Evolutionary conservation across 2,113 vertebrate genomes (phyloP).

Genomic region (Brachypteracias leptosomus): DNA sequence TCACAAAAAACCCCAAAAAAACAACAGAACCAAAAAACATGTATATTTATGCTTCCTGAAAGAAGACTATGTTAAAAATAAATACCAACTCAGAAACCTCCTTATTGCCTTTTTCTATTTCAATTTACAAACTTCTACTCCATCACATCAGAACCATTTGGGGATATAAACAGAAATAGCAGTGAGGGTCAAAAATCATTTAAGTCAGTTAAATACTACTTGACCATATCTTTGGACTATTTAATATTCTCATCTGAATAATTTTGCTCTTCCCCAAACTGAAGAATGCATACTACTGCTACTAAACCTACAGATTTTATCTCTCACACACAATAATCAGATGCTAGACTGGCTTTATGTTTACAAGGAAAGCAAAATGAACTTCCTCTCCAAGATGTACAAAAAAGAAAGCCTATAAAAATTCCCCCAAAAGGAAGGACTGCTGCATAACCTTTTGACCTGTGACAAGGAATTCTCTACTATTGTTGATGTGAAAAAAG

Average conservation of each 20-base stretch:
- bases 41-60: neutral
- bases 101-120: neutral
- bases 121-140: neutral
- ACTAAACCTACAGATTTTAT: neutral
- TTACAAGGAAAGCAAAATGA: slow-evolving; percentile 4
- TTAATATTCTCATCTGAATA: neutral
- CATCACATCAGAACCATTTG: neutral
- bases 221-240: neutral
- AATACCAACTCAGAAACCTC: neutral
- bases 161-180: neutral
- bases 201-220: neutral
- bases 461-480: neutral
- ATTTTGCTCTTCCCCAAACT: neutral
- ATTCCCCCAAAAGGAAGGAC: slow-evolving; percentile 15
- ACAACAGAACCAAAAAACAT: too few species aligned
- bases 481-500: neutral
- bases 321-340: neutral
- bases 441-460: slow-evolving; percentile 22
- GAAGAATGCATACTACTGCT: neutral
- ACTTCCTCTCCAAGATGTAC: slow-evolving; percentile 4
- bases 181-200: neutral
- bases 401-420: neutral
- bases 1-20: too few species aligned
- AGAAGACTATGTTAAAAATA: neutral
- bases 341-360: neutral